Conservation (phyloP, 2,888 invertebrate genomes). For the Mylabris sibirica region DNA sequence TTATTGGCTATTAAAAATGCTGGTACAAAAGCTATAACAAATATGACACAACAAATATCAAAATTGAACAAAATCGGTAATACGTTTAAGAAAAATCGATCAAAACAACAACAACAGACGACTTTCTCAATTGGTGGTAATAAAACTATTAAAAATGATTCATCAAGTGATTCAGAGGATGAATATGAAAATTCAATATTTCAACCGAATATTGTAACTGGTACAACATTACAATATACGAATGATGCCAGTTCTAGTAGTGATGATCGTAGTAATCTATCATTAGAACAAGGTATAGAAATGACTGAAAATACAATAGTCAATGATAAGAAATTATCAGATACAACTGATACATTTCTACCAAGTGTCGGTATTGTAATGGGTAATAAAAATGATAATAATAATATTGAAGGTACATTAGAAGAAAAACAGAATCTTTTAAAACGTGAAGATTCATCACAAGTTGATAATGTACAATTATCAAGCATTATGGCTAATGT, state of each 20-base stretch:
- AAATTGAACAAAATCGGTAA: slow-evolving; percentile 79
- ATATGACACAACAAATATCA: slow-evolving; percentile 87
- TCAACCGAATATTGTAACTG: slow-evolving; percentile 54
- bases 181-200: slow-evolving; percentile 70
- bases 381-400: slow-evolving; percentile 46
- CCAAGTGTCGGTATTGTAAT: slow-evolving; percentile 74
- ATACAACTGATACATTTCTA: slow-evolving; percentile 64
- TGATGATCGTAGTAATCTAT: slow-evolving; percentile 21
- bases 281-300: slow-evolving; percentile 55
- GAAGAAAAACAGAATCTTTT: slow-evolving; percentile 61
- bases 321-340: slow-evolving; percentile 29
- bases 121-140: slow-evolving; percentile 65
- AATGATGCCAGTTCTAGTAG: slow-evolving; percentile 44
- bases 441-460: slow-evolving; percentile 55
- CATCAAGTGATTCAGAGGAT: slow-evolving; percentile 69
- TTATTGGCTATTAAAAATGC: slow-evolving; percentile 78
- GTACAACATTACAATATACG: slow-evolving; percentile 42
- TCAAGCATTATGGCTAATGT: slow-evolving; percentile 60
- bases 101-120: slow-evolving; percentile 56
- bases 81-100: slow-evolving; percentile 66
- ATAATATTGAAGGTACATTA: slow-evolving; percentile 46
- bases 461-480: slow-evolving; percentile 58
- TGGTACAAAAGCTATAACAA: slow-evolving; percentile 83
- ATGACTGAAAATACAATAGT: slow-evolving; percentile 48
- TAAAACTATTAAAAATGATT: slow-evolving; percentile 52